Evolutionary conservation across 2,888 invertebrate species (phyloP).

Genomic region (Dasypolia templi): DNA sequence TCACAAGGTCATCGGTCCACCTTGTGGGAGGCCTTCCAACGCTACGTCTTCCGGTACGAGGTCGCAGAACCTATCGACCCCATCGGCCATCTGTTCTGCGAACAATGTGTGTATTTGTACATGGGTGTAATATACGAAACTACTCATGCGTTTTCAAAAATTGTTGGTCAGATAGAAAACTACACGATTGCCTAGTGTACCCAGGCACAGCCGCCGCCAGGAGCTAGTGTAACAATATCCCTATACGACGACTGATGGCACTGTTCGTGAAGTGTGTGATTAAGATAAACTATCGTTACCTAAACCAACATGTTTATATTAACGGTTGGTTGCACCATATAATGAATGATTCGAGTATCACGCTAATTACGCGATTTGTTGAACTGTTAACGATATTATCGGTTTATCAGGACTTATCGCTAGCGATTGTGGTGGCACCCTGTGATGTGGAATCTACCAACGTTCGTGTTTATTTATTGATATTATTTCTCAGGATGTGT

Average conservation of each 20-base stretch:
- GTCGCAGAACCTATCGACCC: too few species aligned
- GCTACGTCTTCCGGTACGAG: too few species aligned
- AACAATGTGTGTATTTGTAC: too few species aligned
- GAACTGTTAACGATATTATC: constrained; percentile 68
- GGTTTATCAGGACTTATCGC: constrained; percentile 58
- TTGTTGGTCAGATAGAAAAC: neutral
- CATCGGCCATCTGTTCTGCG: too few species aligned
- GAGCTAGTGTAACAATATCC: constrained; percentile 3
- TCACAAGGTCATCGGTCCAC: too few species aligned
- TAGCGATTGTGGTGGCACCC: constrained; percentile 47
- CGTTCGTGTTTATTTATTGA: neutral
- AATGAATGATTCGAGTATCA: constrained; percentile 75
- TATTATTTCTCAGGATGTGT: constrained; percentile 3
- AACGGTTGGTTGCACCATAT: constrained; percentile 74
- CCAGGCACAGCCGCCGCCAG: neutral
- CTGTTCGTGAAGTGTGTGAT: constrained; percentile 46
- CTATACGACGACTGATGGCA: constrained; percentile 8
- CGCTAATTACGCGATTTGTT: constrained; percentile 73
- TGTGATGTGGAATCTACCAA: constrained; percentile 39
- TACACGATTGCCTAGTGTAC: too few species aligned
- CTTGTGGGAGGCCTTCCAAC: too few species aligned
- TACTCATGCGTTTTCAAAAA: too few species aligned
- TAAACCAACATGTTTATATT: constrained; percentile 66
- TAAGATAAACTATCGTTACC: constrained; percentile 57
- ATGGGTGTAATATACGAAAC: too few species aligned